Conservation (phyloP, 2,797 vertebrate genomes). For the Clamator glandarius region DNA sequence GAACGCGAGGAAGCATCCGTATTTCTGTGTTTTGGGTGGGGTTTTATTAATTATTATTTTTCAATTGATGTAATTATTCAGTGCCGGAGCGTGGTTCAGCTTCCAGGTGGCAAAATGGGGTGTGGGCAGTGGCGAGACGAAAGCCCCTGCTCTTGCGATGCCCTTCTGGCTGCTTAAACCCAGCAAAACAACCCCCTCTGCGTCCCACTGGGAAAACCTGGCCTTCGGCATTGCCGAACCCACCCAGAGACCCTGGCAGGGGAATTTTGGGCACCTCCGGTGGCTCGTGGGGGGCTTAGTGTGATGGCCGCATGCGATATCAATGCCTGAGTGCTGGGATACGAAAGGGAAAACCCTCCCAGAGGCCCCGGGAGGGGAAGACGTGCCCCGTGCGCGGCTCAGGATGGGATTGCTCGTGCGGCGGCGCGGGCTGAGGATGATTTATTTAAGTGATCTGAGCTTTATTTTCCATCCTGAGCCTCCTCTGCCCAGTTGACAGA, state of each 20-base stretch:
- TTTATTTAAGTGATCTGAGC: background rate
- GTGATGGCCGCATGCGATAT: rapidly evolving
- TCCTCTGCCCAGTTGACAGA: background rate
- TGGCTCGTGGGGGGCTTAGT: rapidly evolving
- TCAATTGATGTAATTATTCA: background rate
- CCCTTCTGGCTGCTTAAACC: background rate
- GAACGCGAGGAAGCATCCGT: background rate
- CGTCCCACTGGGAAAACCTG: background rate
- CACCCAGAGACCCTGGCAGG: rapidly evolving
- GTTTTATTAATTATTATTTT: background rate
- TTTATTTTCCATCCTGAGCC: background rate
- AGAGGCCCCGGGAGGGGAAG: background rate
- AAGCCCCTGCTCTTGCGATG: background rate
- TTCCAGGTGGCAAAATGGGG: background rate
- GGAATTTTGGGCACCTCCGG: background rate
- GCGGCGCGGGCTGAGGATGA: rapidly evolving
- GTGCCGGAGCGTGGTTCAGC: background rate
- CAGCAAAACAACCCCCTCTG: background rate
- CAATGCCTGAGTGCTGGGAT: background rate
- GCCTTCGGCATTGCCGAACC: background rate
- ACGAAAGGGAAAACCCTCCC: background rate
- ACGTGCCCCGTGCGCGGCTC: background rate
- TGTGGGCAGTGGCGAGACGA: background rate
- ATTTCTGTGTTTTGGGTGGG: background rate
- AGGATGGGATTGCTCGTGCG: background rate